Conservation (phyloP, 1,140 invertebrate species). For the Zaprionus taronus region DNA sequence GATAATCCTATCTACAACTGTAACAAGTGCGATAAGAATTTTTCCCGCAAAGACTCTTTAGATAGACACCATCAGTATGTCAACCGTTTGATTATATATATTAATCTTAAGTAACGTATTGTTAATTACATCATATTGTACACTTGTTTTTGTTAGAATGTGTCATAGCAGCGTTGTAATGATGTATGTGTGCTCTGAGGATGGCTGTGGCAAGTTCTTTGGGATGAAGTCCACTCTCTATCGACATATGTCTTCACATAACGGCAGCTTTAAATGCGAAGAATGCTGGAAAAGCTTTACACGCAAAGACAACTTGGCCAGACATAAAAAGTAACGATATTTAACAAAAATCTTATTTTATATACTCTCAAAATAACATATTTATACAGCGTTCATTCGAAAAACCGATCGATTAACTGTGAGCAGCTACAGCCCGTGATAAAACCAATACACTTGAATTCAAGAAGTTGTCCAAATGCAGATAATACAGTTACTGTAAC, state of each 20-base stretch:
- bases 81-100: not conserved
- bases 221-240: slow-evolving; percentile 22
- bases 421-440: not conserved
- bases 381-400: slow-evolving; percentile 11
- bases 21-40: slow-evolving; percentile 9
- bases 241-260: slow-evolving; percentile 22
- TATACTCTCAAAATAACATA: not conserved
- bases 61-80: slow-evolving; percentile 35
- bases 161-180: slow-evolving; percentile 21
- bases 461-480: not conserved
- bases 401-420: not conserved
- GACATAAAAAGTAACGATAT: slow-evolving; percentile 23
- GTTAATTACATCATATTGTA: not conserved
- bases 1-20: slow-evolving; percentile 1
- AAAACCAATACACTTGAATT: not conserved
- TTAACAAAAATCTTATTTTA: not conserved
- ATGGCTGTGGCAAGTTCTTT: slow-evolving; percentile 27
- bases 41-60: slow-evolving; percentile 34
- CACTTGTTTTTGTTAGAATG: not conserved
- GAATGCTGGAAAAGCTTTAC: slow-evolving; percentile 16
- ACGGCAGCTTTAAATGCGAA: slow-evolving; percentile 7
- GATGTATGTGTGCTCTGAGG: slow-evolving; percentile 31
- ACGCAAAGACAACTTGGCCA: slow-evolving; percentile 33
- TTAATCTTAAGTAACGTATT: not conserved
- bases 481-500: not conserved